Percentiles rank a stretch among this genome's conserved stretches.
phyloP scores from a whole-genome alignment of 2,888 invertebrate genomes.

The Euplexia lucipara region DNA sequence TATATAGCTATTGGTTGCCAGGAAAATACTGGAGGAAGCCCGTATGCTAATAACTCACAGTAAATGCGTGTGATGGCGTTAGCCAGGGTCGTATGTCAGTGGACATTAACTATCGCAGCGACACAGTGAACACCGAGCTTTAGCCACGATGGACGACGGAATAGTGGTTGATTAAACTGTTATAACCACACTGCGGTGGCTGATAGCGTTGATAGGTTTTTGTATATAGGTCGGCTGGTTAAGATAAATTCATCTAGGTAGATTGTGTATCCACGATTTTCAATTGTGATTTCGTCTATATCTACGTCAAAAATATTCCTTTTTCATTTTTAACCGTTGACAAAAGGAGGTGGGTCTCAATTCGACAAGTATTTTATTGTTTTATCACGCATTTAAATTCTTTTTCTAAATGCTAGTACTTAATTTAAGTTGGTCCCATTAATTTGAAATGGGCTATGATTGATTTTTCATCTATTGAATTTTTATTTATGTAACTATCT shows the following conservation, averaged over 20 bases:
- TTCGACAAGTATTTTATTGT: too few relatives aligned
- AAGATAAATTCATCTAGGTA: too few relatives aligned
- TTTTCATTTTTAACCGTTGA: too few relatives aligned
- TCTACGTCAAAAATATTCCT: too few relatives aligned
- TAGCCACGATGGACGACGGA: conserved; percentile 28
- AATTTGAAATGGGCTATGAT: too few relatives aligned
- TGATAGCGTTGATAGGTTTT: conserved; percentile 9
- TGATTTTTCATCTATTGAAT: too few relatives aligned
- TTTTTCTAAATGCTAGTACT: too few relatives aligned
- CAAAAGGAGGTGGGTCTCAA: too few relatives aligned
- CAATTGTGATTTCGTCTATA: too few relatives aligned
- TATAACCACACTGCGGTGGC: conserved; percentile 9
- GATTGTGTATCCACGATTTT: too few relatives aligned
- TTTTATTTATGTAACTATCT: background rate
- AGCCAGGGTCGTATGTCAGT: conserved; percentile 36
- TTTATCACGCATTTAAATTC: too few relatives aligned
- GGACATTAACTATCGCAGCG: conserved; percentile 35
- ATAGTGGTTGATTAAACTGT: conserved; percentile 46
- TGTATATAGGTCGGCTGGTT: background rate
- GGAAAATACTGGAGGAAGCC: conserved; percentile 42
- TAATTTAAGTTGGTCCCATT: too few relatives aligned
- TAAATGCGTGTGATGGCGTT: conserved; percentile 39
- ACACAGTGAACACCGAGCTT: conserved; percentile 35
- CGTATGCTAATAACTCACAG: conserved; percentile 37
- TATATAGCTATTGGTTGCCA: conserved; percentile 2